A percentile compares a stretch with the other conserved stretches of the same genome.
These are phyloP conservation scores for Agonopterix arenella DNA, from an alignment of 2,888 invertebrate species.

Conservation along the genomic window DNA sequence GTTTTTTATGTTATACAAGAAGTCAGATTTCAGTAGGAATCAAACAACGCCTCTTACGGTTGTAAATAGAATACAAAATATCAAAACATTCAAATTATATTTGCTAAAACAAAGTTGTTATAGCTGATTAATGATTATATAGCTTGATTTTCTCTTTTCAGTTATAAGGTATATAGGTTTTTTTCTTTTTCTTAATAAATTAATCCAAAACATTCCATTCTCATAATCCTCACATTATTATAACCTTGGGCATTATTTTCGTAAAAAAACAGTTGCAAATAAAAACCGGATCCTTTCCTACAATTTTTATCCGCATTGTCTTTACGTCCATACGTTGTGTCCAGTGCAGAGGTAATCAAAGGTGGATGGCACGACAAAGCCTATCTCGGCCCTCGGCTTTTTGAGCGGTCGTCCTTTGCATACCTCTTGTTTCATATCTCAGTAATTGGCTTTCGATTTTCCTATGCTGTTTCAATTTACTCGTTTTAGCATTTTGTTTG, in stretches of 20 bases:
- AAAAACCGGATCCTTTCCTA: constrained; percentile 30
- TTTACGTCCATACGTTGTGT: constrained; percentile 19
- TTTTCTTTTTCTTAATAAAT: no score
- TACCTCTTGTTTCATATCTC: constrained; percentile 49
- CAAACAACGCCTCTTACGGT: no score
- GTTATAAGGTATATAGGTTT: no score
- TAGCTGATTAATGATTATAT: no score
- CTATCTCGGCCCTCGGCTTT: constrained; percentile 46
- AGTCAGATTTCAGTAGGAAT: no score
- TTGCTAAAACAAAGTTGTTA: no score
- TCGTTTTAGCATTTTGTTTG: constrained; percentile 6
- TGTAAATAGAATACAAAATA: no score
- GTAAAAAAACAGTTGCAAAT: constrained; percentile 10
- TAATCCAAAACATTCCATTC: no score
- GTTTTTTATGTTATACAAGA: no score
- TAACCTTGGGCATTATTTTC: constrained; percentile 1
- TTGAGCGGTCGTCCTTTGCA: constrained; percentile 48
- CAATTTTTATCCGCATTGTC: constrained; percentile 38
- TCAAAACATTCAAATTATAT: no score
- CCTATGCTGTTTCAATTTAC: constrained; percentile 21
- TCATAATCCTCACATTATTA: no score
- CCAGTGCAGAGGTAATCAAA: constrained; percentile 61
- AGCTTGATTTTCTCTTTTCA: no score
- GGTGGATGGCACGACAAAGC: constrained; percentile 64
- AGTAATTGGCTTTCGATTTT: constrained; percentile 68